Evolutionary conservation across 2,113 vertebrate genomes (phyloP).

Genomic region (Chaenocephalus aceratus): DNA sequence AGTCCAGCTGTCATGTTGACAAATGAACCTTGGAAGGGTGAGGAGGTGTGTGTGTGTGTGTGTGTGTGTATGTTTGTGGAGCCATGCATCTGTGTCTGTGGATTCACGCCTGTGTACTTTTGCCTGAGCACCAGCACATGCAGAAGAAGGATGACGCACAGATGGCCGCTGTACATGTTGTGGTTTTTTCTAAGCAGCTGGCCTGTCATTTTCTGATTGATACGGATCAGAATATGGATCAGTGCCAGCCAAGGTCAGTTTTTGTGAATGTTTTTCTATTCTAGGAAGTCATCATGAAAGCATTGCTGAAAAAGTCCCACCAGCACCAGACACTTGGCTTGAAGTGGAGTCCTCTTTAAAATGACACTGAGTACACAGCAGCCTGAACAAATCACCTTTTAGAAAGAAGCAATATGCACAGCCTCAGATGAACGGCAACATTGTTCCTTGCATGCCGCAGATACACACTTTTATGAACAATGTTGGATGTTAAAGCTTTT

Average conservation of each 20-base stretch:
- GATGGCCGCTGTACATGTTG: conserved; percentile 46
- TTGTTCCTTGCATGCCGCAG: not conserved
- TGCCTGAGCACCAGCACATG: conserved; percentile 18
- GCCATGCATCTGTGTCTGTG: conserved; percentile 46
- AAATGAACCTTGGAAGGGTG: conserved; percentile 80
- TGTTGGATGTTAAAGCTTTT: conserved; percentile 64
- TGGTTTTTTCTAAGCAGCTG: conserved; percentile 35
- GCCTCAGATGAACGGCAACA: conserved; percentile 56
- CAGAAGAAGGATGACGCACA: conserved; percentile 49
- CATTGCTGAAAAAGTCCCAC: not conserved
- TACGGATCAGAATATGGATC: conserved; percentile 48
- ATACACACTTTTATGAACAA: conserved; percentile 58
- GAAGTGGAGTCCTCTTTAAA: conserved; percentile 9
- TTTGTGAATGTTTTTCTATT: not conserved
- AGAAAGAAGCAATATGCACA: conserved; percentile 32
- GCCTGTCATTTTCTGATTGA: conserved; percentile 46
- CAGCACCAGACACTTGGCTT: not conserved
- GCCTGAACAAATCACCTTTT: conserved; percentile 40
- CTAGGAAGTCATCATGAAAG: not conserved
- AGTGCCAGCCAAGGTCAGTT: conserved; percentile 29
- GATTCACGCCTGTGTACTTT: conserved; percentile 30
- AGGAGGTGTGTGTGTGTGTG: conserved; percentile 58
- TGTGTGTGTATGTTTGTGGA: conserved; percentile 57
- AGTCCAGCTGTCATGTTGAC: conserved; percentile 83
- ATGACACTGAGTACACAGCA: conserved; percentile 12